These are phyloP conservation scores for Lepisosteus osseus DNA, from an alignment of 2,113 vertebrate species.

Conservation along the genomic window DNA sequence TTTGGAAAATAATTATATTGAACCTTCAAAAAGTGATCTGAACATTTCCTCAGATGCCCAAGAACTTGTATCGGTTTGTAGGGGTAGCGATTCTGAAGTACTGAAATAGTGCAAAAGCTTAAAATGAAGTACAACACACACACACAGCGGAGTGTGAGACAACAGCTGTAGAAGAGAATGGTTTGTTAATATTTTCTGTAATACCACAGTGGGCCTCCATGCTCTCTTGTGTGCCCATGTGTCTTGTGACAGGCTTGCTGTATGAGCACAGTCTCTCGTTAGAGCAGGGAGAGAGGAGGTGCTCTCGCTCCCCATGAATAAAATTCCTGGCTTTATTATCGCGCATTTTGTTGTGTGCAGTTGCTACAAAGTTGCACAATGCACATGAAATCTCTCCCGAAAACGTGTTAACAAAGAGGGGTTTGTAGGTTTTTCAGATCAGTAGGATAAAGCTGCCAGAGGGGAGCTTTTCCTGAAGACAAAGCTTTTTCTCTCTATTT, in stretches of 20 bases:
- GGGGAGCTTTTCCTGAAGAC: constrained; percentile 56
- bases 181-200: no score
- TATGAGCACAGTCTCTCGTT: constrained; percentile 27
- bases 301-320: constrained; percentile 36
- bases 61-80: no score
- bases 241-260: constrained; percentile 33
- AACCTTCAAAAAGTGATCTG: no score
- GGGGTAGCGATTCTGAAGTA: no score
- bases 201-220: no score
- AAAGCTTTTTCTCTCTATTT: constrained; percentile 48
- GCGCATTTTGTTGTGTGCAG: constrained; percentile 44
- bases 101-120: no score
- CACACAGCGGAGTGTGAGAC: no score
- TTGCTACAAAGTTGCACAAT: constrained; percentile 45
- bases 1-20: no score
- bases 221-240: background rate
- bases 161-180: no score
- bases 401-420: constrained; percentile 66
- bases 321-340: constrained; percentile 29
- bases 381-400: constrained; percentile 65
- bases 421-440: constrained; percentile 73
- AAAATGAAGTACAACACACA: no score
- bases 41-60: no score
- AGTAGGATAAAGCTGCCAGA: constrained; percentile 70
- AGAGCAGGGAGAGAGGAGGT: constrained; percentile 21